Evolutionary conservation across 2,113 vertebrate genomes (phyloP), one percentile per base, ranked within the genome.

Genomic region (Rhineura floridana): DNA sequence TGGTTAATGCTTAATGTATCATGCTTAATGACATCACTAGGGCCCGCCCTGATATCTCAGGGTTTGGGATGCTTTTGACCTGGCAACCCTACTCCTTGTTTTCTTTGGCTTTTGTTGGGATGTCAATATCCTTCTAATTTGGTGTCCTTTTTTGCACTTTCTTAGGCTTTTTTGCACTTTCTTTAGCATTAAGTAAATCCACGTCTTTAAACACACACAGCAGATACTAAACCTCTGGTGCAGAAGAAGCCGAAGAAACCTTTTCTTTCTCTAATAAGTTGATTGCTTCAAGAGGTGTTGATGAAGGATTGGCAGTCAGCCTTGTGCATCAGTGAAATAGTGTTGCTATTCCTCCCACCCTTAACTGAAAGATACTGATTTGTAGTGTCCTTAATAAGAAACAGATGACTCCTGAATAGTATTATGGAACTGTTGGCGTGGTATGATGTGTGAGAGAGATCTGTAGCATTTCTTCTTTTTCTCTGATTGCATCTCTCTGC

Each of bases 211-310:
- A 94, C 84, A 77, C 30, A 86, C 46, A 83, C 89, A 87, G 39
- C 80, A 78, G 84, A 55, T 92, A 76, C 86, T 62, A 85, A 85
- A 76, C 8, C 25, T 15, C 30, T 33, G 39, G 70, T 82, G 39
- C 33, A 13, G 83, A 75, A 75, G 83, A 15, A 75, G 52, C 13
- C 70, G 30, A 83, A 94, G 75, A 83, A 94, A 89, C 59, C 86
- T 87, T 93, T 55, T 46, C 50, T 93, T 95, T 89, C 48, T 39
- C 73, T 88, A 91, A 84, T 59, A 69, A 88, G 73, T 92, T 93
- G 92, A 94, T 90, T 95, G 73, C 94, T 93, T 93, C 91, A 94
- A 93, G 93, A 88, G 59, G n/a, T 87, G 88, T 92, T 93, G 84
- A 93, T n/a, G 88, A 93, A 95, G 86, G 83, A 50, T 91, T 90